Evolutionary conservation across 2,888 invertebrate genomes (phyloP), one percentile per base, ranked within the genome.

Genomic region (Zhuqinia jingwanae): DNA sequence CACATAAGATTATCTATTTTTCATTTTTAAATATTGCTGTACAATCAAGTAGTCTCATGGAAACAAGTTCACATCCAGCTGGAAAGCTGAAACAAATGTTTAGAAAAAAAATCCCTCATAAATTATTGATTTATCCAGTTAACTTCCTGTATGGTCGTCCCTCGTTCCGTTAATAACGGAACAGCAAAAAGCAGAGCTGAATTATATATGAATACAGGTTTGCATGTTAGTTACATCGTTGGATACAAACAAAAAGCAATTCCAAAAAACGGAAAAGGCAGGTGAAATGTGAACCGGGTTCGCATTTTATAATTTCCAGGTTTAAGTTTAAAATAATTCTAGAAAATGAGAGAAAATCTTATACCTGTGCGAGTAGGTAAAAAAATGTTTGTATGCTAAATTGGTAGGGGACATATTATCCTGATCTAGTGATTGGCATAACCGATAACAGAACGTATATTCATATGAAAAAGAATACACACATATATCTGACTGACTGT

Each of bases 51-150:
- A n/a, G n/a, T n/a, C n/a, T n/a, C n/a, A n/a, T n/a, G n/a, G n/a
- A n/a, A 36, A 36, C 8, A 6, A 3, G 36, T 3, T 3, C 36
- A 6, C 36, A 36, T n/a, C 27, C 47, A 73, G 50, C 50, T 42
- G 60, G 58, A 76, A 53, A 56, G 75, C 27, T 56, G 30, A 50
- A 25, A 25, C 8, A 25, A 17, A 2, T 60, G 27, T 15, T 3
- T 20, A 56, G 42, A 20, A 53, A 47, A 80, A 56, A 70, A 81
- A 81, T 81, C 80, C 56, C 36, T 63, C 10, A 36, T 63, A 53
- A 76, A 76, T 83, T 76, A 63, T 83, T 83, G 65, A 76, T 76
- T 76, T 50, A 76, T 65, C 58, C 53, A 75, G 83, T 76, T 22
- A 75, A 83, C 76, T 65, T 83, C 83, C 83, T 75, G 63, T 53